Conservation (phyloP, 2,797 vertebrate species). For the Periparus ater region DNA sequence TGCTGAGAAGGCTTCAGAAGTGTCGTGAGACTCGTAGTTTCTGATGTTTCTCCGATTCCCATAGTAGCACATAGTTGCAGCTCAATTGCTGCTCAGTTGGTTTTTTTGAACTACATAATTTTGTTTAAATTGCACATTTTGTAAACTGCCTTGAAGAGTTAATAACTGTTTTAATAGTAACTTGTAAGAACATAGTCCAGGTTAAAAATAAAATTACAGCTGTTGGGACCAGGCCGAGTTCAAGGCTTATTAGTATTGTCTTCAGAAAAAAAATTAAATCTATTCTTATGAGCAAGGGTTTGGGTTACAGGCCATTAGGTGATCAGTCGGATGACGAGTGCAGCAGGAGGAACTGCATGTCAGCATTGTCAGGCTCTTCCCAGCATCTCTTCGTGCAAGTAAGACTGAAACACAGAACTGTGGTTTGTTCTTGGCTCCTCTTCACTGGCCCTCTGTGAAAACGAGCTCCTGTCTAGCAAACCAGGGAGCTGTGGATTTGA, state of each 20-base stretch:
- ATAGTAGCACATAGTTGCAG: neutral
- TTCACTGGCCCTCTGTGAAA: neutral
- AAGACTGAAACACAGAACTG: neutral
- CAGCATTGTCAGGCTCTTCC: neutral
- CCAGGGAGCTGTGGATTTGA: neutral
- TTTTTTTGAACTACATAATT: conserved; percentile 9
- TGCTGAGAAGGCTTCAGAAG: neutral
- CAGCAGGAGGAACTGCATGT: neutral
- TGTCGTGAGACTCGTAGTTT: neutral
- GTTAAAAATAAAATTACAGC: conserved; percentile 61
- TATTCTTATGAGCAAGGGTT: neutral
- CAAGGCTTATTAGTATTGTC: conserved; percentile 19
- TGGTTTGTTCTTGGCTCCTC: neutral
- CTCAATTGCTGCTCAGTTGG: neutral
- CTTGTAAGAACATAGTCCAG: conserved; percentile 21
- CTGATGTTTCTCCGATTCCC: conserved; percentile 7
- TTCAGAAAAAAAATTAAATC: neutral
- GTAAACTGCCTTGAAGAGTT: conserved; percentile 39
- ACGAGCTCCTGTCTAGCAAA: neutral
- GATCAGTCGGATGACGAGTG: conserved; percentile 19
- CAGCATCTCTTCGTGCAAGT: neutral
- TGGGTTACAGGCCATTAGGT: neutral
- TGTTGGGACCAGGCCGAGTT: conserved; percentile 18
- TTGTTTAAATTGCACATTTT: conserved; percentile 37
- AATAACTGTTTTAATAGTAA: conserved; percentile 36